phyloP scores from a whole-genome alignment of 1,140 invertebrate genomes.

The Dufourea novaeangliae region DNA sequence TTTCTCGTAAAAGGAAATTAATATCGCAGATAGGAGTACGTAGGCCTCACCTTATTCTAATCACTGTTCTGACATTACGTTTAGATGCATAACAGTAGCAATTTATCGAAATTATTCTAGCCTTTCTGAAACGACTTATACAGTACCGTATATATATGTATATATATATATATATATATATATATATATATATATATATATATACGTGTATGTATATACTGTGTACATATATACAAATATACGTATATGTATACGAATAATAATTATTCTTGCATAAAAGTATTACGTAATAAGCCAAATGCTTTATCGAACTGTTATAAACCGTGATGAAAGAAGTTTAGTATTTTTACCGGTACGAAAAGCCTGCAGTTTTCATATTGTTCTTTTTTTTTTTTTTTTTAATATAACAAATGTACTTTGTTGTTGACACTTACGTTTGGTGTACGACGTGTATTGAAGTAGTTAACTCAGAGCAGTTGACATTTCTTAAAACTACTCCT shows the following conservation, averaged over 20 bases:
- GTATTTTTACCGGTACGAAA: neutral
- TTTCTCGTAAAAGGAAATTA: slow-evolving; percentile 29
- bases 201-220: slow-evolving; percentile 43
- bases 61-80: slow-evolving; percentile 49
- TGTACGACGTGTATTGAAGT: neutral
- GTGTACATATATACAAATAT: slow-evolving; percentile 41
- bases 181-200: slow-evolving; percentile 41
- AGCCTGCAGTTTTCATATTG: neutral
- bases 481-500: neutral
- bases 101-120: slow-evolving; percentile 56
- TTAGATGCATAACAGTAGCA: slow-evolving; percentile 49
- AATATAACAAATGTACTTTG: neutral
- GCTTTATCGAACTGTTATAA: slow-evolving; percentile 9
- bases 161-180: slow-evolving; percentile 42
- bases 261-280: slow-evolving; percentile 40
- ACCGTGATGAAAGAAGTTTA: neutral
- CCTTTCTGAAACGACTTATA: slow-evolving; percentile 49
- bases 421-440: neutral
- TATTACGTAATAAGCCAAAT: slow-evolving; percentile 42
- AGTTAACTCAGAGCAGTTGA: neutral
- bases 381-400: neutral
- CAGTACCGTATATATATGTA: slow-evolving; percentile 43
- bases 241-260: slow-evolving; percentile 34
- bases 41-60: slow-evolving; percentile 52
- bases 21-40: slow-evolving; percentile 22